Evolutionary conservation across 2,888 invertebrate species (phyloP), one percentile per base, ranked within the genome.

Genomic region (Dyspetes luteomarginatus): DNA sequence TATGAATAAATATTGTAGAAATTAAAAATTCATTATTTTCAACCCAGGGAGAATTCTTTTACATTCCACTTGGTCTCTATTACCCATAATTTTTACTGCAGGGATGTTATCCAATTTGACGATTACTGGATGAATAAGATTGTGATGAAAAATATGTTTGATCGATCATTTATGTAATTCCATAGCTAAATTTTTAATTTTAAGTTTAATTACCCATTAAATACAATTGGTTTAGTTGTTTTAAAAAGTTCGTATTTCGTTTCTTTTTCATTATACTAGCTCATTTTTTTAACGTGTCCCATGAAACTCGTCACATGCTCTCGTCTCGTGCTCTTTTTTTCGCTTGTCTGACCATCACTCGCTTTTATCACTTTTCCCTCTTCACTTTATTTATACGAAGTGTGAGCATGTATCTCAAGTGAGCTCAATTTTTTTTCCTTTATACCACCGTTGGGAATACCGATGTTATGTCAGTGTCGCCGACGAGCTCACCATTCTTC

Each of bases 371-470:
- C 50, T 28, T 28, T 56, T 30, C 50, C 26, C 12, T 4, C 17
- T 43, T 56, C 12, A n/a, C 28, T 5, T 19, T 56, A 56, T 56
- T 56, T 55, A 55, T 52, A 30, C 50, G 24, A 12, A 19, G 28
- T 19, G 30, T 30, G 22, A 24, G 1, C n/a, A 28, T 19, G 30
- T 19, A 30, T 7, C 48, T 36, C 0, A 9, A 22, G 52, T 36
- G 17, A n/a, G 7, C n/a, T 12, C 26, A 0, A n/a, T 22, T 28
- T 15, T 41, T 36, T 24, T 67, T 22, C 7, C 17, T 64, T 4
- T 4, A 22, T 3, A 19, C 12, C 19, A n/a, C 41, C 41, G 22
- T 12, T 60, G 67, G 22, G 60, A 68, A 50, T 50, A 22, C 22
- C 36, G 36, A 67, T 30, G 30, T n/a, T 26, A 36, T 12, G 4